Base-by-base conservation (phyloP, 2,797 vertebrate genomes). In the Hyperoplus lanceolatus region DNA sequence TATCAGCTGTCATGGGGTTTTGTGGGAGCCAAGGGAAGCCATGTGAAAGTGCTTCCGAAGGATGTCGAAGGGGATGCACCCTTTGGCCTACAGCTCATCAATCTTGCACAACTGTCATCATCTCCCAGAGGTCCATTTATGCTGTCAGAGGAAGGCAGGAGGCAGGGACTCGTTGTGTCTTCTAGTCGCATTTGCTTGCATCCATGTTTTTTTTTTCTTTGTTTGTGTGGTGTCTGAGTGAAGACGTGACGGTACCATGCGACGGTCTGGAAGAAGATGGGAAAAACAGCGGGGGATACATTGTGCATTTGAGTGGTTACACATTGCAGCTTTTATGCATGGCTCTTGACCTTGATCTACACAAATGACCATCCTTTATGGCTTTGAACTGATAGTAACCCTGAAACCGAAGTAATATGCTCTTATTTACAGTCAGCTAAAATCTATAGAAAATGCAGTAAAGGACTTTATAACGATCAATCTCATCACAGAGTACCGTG, bases 61-160 rank as follows among this genome's bases (percentile, higher is more conserved):
- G 87, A 89, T 93, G 93, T 93, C 59, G 54, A 88, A 82, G 84
- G 90, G 90, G 87, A 87, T 79, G 55, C 70, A 75, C 86, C 91
- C 94, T 93, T 82, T 94, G 92, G 82, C 94, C 90, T 71, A 1
- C 2, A 49, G 70, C 89, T 91, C 94, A 94, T 96, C 93, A 91
- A 94, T 96, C 93, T 91, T 67, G 0, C 6, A 5, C 67, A 14
- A 62, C 85, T 92, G 94, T 92, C 94, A 93, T 88, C 83, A 89
- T 73, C 77, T 81, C 80, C 78, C 73, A 67, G 64, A 5, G 49
- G 80, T 71, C 74, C 41, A 85, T 89, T 87, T 88, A 89, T 62
- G 82, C 79, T 68, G 82, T 83, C 84, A 15, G 80, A 83, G 64
- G 70, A 82, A 50, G 71, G 59, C 16, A 42, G 79, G 79, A 74